Percentiles rank a stretch among this genome's conserved stretches.
phyloP scores from a whole-genome alignment of 2,113 vertebrate species.

The Mormyrus lacerda region DNA sequence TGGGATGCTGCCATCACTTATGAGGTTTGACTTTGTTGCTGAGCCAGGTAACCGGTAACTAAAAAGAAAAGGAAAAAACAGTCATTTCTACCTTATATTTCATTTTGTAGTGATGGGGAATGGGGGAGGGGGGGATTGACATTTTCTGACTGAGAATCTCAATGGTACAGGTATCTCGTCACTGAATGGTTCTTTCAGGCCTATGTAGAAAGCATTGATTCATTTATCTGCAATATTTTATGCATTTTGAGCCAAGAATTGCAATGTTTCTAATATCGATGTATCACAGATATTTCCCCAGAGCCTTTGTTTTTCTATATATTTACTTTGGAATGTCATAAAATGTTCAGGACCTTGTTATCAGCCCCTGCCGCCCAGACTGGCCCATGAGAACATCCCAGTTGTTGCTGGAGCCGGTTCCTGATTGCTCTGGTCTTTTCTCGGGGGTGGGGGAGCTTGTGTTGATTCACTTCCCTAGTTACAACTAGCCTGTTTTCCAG shows the following conservation, averaged over 20 bases:
- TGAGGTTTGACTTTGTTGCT: not conserved
- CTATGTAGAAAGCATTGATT: not conserved
- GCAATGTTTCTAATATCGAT: not conserved
- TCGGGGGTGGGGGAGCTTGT: not conserved
- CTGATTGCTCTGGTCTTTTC: not conserved
- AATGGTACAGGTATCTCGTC: not conserved
- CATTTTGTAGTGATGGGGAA: not conserved
- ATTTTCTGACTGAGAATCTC: not conserved
- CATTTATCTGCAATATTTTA: not conserved
- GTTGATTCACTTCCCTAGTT: not conserved
- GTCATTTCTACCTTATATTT: not conserved
- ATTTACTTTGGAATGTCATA: not conserved
- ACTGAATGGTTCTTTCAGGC: not conserved
- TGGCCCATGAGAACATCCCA: not conserved
- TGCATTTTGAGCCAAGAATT: not conserved
- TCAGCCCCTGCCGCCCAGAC: not conserved
- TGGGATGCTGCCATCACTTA: not conserved
- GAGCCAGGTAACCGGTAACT: not conserved
- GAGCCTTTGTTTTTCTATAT: not conserved
- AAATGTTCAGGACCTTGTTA: not conserved
- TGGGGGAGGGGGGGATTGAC: not conserved
- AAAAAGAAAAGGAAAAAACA: not conserved
- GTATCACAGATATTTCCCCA: not conserved
- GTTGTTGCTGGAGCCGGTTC: not conserved
- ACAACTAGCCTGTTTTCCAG: not conserved